Conservation (phyloP, 2,888 invertebrate genomes). For the Meteorus colon region DNA sequence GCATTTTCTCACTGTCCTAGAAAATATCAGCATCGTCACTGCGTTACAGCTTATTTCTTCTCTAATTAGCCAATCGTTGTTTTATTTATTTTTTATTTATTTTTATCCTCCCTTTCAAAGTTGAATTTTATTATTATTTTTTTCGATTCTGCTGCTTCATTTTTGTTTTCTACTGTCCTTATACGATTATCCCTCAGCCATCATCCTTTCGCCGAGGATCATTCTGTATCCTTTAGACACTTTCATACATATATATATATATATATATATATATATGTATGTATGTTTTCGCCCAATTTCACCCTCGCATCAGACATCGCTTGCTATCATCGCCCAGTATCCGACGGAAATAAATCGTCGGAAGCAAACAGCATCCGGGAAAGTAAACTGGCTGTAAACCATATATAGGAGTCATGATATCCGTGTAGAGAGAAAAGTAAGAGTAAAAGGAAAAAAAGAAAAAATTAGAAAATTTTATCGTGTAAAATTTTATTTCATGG, state of each 20-base stretch:
- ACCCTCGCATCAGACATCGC: constrained; percentile 41
- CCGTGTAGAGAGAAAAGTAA: constrained; percentile 5
- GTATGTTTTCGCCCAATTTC: constrained; percentile 2
- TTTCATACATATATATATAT: constrained; percentile 14
- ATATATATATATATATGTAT: not conserved
- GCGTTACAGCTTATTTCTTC: not conserved
- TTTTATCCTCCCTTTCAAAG: not conserved
- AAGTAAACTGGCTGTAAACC: constrained; percentile 48
- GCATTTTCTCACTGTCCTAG: constrained; percentile 22
- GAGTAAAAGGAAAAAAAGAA: constrained; percentile 25
- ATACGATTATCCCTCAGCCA: not conserved
- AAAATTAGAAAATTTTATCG: not conserved
- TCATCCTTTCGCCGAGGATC: not conserved
- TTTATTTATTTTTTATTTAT: not conserved
- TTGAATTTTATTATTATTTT: not conserved
- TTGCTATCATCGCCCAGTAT: constrained; percentile 49
- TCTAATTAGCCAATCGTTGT: not conserved
- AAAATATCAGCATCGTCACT: not conserved
- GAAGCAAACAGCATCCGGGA: constrained; percentile 51
- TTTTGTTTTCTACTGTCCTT: not conserved
- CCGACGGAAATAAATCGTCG: constrained; percentile 53
- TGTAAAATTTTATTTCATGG: not conserved
- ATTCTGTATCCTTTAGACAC: constrained; percentile 14
- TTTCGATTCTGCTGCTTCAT: not conserved
- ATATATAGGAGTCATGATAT: constrained; percentile 33